These are phyloP conservation scores for Pyrocoelia pectoralis DNA, from an alignment of 2,888 invertebrate species.

Conservation along the genomic window DNA sequence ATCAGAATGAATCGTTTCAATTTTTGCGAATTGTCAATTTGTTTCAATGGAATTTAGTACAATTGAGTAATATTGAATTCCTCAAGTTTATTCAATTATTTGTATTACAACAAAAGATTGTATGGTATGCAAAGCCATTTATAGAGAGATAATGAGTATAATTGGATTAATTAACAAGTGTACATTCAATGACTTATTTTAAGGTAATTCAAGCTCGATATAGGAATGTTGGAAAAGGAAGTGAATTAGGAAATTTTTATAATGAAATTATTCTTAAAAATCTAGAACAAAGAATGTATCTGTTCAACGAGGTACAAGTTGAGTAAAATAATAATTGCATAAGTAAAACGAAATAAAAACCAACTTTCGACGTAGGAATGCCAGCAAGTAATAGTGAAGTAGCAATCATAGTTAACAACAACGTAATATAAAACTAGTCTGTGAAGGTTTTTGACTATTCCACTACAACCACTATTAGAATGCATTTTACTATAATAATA, in stretches of 20 bases:
- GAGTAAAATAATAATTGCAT: conserved; percentile 29
- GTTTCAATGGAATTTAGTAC: not conserved
- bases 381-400: conserved; percentile 30
- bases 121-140: conserved; percentile 8
- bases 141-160: conserved; percentile 13
- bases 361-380: conserved; percentile 36
- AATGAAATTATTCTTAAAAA: not conserved
- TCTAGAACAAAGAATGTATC: conserved; percentile 20
- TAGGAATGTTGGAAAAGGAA: not conserved
- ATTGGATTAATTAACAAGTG: conserved; percentile 21
- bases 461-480: too few relatives aligned
- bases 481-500: not conserved
- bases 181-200: conserved; percentile 11
- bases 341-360: conserved; percentile 29
- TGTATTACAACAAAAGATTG: not conserved
- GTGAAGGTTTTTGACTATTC: conserved; percentile 9
- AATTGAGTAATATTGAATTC: not conserved
- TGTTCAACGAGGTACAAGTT: conserved; percentile 18
- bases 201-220: not conserved
- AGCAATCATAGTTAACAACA: conserved; percentile 18
- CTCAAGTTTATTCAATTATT: not conserved
- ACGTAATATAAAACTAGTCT: conserved; percentile 1
- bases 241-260: conserved; percentile 2
- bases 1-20: too few relatives aligned
- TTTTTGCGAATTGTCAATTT: too few relatives aligned